phyloP scores from a whole-genome alignment of 1,140 invertebrate species.

The Calosoma granatense region DNA sequence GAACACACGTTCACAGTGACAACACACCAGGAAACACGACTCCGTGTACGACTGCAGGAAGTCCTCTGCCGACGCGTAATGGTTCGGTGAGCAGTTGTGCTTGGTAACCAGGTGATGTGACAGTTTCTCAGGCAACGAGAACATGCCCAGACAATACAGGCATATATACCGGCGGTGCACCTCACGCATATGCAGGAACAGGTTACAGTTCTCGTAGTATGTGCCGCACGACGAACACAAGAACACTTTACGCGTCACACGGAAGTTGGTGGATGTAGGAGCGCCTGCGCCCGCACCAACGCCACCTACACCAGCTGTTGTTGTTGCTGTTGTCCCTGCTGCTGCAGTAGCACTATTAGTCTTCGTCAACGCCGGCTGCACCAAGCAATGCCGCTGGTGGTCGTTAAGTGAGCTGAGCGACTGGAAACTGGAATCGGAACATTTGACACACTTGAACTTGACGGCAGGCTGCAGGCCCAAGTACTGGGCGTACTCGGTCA shows the following conservation, averaged over 20 bases:
- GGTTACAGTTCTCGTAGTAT: slow-evolving; percentile 74
- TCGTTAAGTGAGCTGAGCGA: slow-evolving; percentile 47
- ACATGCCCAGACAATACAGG: slow-evolving; percentile 67
- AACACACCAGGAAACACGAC: slow-evolving; percentile 64
- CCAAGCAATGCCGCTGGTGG: slow-evolving; percentile 47
- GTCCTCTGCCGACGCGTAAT: slow-evolving; percentile 50
- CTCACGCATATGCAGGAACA: slow-evolving; percentile 71
- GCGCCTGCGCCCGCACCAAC: slow-evolving; percentile 28
- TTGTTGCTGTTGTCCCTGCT: slow-evolving; percentile 18
- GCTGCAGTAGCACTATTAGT: slow-evolving; percentile 29
- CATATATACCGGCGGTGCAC: slow-evolving; percentile 67
- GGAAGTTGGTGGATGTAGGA: slow-evolving; percentile 40
- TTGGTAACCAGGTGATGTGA: slow-evolving; percentile 61
- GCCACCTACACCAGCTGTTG: slow-evolving; percentile 23
- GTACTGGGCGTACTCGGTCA: slow-evolving; percentile 57
- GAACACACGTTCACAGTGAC: slow-evolving; percentile 64
- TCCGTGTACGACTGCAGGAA: slow-evolving; percentile 53
- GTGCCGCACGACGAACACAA: slow-evolving; percentile 65
- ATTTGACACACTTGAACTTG: slow-evolving; percentile 56
- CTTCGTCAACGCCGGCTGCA: slow-evolving; percentile 34
- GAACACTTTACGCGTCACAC: slow-evolving; percentile 62
- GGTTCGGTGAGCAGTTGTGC: slow-evolving; percentile 58
- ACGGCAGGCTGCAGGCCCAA: slow-evolving; percentile 56
- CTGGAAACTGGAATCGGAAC: slow-evolving; percentile 47
- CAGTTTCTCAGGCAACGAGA: slow-evolving; percentile 63